Conservation (phyloP, 1,140 invertebrate genomes). For the Diprion similis region DNA sequence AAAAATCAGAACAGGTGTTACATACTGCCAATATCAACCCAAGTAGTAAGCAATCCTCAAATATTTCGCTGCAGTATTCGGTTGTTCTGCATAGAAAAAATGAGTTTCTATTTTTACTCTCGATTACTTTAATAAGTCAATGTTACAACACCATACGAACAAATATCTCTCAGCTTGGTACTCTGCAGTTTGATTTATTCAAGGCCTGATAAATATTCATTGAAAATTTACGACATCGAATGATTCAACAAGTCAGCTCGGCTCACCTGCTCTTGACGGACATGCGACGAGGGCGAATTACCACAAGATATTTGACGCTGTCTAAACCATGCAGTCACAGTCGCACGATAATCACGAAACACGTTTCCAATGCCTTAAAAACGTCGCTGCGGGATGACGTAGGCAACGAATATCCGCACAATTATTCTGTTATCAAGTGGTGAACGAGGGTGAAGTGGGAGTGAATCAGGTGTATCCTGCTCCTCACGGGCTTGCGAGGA, state of each 20-base stretch:
- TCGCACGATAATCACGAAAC: neutral
- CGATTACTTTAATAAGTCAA: too few relatives aligned
- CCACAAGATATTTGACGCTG: neutral
- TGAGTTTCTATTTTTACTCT: too few relatives aligned
- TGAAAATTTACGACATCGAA: too few relatives aligned
- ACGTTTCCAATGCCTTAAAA: neutral
- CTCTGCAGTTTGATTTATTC: too few relatives aligned
- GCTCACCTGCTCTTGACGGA: neutral
- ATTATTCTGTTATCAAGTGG: neutral
- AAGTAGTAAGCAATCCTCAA: too few relatives aligned
- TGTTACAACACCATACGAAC: too few relatives aligned
- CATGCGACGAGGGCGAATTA: neutral
- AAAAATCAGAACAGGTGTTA: too few relatives aligned
- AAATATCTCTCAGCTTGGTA: too few relatives aligned
- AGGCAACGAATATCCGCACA: neutral
- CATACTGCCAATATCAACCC: too few relatives aligned
- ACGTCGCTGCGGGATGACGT: neutral
- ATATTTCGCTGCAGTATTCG: too few relatives aligned
- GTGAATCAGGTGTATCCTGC: neutral
- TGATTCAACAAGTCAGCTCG: slow-evolving; percentile 4
- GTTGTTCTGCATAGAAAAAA: too few relatives aligned
- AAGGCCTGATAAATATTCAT: too few relatives aligned
- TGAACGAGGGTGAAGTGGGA: neutral
- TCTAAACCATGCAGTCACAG: neutral
- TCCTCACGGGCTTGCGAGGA: neutral